A percentile compares a stretch with the other conserved stretches of the same genome.
Evolutionary conservation across 2,888 invertebrate species (phyloP).

Genomic region (Gastracanthus pulcherrimus): DNA sequence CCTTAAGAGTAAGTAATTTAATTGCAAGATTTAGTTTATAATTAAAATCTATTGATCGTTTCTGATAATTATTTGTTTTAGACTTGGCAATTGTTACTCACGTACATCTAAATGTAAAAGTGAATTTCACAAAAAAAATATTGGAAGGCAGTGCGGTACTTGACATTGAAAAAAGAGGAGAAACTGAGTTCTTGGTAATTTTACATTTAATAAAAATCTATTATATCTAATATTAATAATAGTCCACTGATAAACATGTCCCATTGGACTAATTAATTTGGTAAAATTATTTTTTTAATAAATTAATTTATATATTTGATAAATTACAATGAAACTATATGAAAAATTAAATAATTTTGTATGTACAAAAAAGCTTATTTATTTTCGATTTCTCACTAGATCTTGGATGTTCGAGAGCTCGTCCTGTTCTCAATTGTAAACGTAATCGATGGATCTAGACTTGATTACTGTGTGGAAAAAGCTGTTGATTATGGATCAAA

Average conservation of each 20-base stretch:
- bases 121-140: conserved; percentile 85
- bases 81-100: conserved; percentile 84
- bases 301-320: too few relatives aligned
- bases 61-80: conserved; percentile 67
- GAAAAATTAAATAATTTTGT: too few relatives aligned
- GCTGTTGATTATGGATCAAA: conserved; percentile 85
- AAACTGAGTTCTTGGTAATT: conserved; percentile 81
- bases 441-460: conserved; percentile 77
- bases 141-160: conserved; percentile 85
- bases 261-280: too few relatives aligned
- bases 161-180: conserved; percentile 80
- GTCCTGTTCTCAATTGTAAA: conserved; percentile 82
- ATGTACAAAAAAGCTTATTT: too few relatives aligned
- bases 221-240: too few relatives aligned
- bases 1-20: too few relatives aligned
- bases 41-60: too few relatives aligned
- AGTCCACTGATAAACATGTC: too few relatives aligned
- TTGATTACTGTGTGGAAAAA: conserved; percentile 82
- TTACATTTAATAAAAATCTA: too few relatives aligned
- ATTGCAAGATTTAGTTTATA: too few relatives aligned
- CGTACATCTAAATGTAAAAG: conserved; percentile 82
- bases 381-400: conserved; percentile 78
- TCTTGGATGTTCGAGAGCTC: conserved; percentile 88
- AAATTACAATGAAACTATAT: too few relatives aligned
- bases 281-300: too few relatives aligned